phyloP scores from a whole-genome alignment of 2,797 vertebrate species.

The Chaetophractus vellerosus region DNA sequence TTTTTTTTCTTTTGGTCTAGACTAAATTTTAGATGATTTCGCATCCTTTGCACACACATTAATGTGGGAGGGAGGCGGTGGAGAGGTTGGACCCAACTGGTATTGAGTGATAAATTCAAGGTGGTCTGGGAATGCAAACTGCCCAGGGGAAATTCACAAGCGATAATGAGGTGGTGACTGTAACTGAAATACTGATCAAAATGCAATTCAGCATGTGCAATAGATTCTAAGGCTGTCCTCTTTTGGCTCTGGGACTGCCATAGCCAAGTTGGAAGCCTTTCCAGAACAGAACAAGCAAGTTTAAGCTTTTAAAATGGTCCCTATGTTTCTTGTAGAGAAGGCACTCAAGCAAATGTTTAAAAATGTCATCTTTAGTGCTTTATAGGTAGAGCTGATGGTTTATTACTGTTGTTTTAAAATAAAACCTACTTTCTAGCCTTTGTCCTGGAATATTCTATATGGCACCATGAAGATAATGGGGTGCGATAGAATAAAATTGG shows the following conservation, averaged over 20 bases:
- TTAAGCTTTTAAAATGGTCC: background rate
- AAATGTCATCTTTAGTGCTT: background rate
- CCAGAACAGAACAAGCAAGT: background rate
- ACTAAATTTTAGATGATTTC: conserved; percentile 54
- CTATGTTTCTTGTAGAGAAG: background rate
- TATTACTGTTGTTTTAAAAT: conserved; percentile 30
- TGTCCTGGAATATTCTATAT: conserved; percentile 21
- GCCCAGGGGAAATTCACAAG: background rate
- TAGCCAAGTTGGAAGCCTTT: background rate
- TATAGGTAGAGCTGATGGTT: background rate
- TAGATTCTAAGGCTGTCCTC: background rate
- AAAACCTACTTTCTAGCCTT: conserved; percentile 43
- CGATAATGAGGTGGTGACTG: background rate
- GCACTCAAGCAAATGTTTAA: background rate
- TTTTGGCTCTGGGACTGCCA: background rate
- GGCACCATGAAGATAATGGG: background rate
- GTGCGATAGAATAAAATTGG: background rate
- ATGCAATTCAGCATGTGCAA: conserved; percentile 5
- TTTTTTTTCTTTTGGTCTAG: conserved; percentile 8
- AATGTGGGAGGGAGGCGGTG: background rate
- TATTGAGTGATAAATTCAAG: background rate
- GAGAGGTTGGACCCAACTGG: background rate
- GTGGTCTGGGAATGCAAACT: background rate
- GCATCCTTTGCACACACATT: background rate
- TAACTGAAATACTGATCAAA: conserved; percentile 13